Evolutionary conservation across 1,140 invertebrate species (phyloP).

Genomic region (Lanistes nyassanus): DNA sequence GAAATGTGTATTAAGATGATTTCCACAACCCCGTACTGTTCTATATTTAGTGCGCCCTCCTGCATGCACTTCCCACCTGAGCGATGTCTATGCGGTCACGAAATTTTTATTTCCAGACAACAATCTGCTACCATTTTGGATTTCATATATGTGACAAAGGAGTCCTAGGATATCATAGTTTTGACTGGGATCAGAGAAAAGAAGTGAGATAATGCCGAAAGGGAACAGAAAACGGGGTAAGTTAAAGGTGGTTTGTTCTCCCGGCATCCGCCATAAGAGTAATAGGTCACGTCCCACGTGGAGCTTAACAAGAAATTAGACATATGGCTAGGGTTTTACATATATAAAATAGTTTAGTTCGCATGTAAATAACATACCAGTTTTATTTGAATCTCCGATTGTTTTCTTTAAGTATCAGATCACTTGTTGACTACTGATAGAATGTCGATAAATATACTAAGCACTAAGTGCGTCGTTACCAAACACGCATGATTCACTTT

Average conservation of each 20-base stretch:
- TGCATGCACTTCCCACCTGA: slow-evolving; percentile 21
- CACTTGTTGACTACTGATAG: neutral
- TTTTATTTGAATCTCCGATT: no score
- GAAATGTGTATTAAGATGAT: neutral
- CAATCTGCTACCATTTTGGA: slow-evolving; percentile 40
- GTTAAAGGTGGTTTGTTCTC: slow-evolving; percentile 21
- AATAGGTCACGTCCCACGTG: slow-evolving; percentile 9
- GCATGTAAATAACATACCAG: neutral
- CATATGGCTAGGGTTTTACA: slow-evolving; percentile 7
- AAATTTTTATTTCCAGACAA: slow-evolving; percentile 28
- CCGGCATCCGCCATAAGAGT: neutral
- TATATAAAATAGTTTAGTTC: neutral
- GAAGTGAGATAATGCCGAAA: slow-evolving; percentile 60
- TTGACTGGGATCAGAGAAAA: slow-evolving; percentile 34
- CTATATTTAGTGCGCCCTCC: slow-evolving; percentile 16
- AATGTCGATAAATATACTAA: no score
- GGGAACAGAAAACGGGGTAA: slow-evolving; percentile 55
- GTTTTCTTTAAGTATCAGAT: neutral
- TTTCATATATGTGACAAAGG: slow-evolving; percentile 56
- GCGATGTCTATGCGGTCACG: slow-evolving; percentile 37
- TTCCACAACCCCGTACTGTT: neutral
- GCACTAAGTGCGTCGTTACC: no score
- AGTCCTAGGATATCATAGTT: slow-evolving; percentile 46
- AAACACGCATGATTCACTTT: no score
- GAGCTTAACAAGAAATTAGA: neutral